phyloP scores from a whole-genome alignment of 2,888 invertebrate species.

The Tribolium freemani region DNA sequence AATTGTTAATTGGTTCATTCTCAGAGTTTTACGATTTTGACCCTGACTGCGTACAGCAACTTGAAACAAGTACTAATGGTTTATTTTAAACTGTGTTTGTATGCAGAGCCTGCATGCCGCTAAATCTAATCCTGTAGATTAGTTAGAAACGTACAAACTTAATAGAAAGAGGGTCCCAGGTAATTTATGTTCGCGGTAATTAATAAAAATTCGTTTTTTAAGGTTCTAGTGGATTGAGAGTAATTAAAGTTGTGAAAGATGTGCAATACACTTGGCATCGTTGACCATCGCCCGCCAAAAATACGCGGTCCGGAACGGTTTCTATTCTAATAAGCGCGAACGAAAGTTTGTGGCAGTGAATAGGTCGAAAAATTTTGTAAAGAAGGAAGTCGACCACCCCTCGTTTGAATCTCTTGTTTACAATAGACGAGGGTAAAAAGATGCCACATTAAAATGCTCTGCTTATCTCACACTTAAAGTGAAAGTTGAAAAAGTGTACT shows the following conservation, averaged over 20 bases:
- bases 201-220: not conserved
- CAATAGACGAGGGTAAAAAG: conserved; percentile 62
- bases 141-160: not conserved
- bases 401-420: conserved; percentile 58
- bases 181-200: not conserved
- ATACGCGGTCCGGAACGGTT: not conserved
- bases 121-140: not conserved
- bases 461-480: conserved; percentile 57
- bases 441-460: conserved; percentile 60
- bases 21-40: too few species aligned
- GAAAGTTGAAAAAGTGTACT: conserved; percentile 66
- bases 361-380: conserved; percentile 37
- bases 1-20: too few species aligned
- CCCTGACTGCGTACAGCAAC: too few species aligned
- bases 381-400: conserved; percentile 38
- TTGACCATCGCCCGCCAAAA: not conserved
- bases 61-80: too few species aligned
- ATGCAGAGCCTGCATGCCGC: not conserved
- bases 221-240: too few species aligned
- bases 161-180: not conserved
- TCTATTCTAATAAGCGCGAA: conserved; percentile 11
- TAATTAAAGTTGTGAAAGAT: too few species aligned
- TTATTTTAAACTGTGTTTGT: not conserved
- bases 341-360: conserved; percentile 20
- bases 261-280: too few species aligned